A percentile compares a stretch with the other conserved stretches of the same genome.
Evolutionary conservation across 2,797 vertebrate species (phyloP).

Genomic region (Bradypodion ventrale): DNA sequence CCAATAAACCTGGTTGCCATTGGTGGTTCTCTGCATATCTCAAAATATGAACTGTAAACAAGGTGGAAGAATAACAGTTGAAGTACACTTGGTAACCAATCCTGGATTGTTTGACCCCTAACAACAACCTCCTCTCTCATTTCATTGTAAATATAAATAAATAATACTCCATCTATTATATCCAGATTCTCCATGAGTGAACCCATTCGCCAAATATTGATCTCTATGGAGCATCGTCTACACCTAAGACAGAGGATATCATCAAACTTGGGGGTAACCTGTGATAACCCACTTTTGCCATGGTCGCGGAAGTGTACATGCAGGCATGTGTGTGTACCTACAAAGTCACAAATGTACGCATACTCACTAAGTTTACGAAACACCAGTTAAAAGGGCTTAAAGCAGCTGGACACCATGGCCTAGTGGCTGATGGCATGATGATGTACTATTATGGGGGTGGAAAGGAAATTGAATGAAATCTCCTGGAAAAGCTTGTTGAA

Average conservation of each 20-base stretch:
- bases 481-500: background rate
- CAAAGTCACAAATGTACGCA: background rate
- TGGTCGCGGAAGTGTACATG: no score
- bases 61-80: background rate
- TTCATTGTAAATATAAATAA: background rate
- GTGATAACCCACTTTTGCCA: no score
- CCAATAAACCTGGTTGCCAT: slow-evolving; percentile 2
- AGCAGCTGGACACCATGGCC: background rate
- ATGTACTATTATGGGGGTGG: background rate
- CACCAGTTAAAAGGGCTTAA: background rate
- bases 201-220: background rate
- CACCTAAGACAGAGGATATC: background rate
- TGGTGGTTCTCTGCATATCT: background rate
- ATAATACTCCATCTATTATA: background rate
- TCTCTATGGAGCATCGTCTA: background rate
- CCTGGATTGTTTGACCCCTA: background rate
- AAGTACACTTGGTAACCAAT: background rate
- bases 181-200: background rate
- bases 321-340: no score
- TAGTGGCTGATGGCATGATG: no score
- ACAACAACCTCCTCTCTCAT: background rate
- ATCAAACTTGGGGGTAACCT: background rate
- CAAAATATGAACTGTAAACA: background rate
- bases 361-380: background rate
- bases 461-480: background rate